Evolutionary conservation across 1,140 invertebrate species (phyloP).

Genomic region (Megalonaias nervosa): DNA sequence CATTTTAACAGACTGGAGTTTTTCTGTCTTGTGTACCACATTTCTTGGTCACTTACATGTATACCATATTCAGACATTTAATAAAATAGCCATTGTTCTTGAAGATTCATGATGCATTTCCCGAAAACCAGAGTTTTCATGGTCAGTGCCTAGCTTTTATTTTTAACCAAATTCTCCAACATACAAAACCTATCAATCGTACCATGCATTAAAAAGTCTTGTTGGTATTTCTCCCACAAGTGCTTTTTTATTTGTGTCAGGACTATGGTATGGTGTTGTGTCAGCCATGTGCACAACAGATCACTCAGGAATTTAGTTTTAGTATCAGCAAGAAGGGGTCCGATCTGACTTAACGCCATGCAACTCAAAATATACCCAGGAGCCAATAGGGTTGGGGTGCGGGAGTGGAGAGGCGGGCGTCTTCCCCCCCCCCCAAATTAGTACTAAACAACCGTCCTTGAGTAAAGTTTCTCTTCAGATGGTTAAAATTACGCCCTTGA

Average conservation of each 20-base stretch:
- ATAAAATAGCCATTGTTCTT: not conserved
- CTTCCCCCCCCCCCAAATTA: no score
- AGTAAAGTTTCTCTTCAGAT: no score
- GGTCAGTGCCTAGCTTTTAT: constrained; percentile 23
- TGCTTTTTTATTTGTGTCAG: constrained; percentile 23
- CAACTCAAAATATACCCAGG: not conserved
- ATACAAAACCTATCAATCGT: constrained; percentile 16
- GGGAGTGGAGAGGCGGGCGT: no score
- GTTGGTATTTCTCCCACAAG: constrained; percentile 20
- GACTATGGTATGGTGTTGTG: constrained; percentile 12
- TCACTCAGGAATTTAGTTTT: not conserved
- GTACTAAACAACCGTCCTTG: no score
- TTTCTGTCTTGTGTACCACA: constrained; percentile 7
- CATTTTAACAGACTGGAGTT: not conserved
- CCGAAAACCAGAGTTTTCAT: constrained; percentile 10
- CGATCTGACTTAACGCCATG: constrained; percentile 3
- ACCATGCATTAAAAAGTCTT: constrained; percentile 21
- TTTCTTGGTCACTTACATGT: constrained; percentile 10
- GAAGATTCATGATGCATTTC: constrained; percentile 8
- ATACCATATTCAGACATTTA: not conserved
- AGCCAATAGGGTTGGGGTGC: no score
- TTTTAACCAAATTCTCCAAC: constrained; percentile 10
- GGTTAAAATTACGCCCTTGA: no score
- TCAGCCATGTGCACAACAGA: constrained; percentile 23
- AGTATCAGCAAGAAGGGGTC: constrained; percentile 21